Percentiles rank a stretch among this genome's conserved stretches.
Evolutionary conservation across 2,888 invertebrate genomes (phyloP).

Genomic region (Zhengitettix transpicula): DNA sequence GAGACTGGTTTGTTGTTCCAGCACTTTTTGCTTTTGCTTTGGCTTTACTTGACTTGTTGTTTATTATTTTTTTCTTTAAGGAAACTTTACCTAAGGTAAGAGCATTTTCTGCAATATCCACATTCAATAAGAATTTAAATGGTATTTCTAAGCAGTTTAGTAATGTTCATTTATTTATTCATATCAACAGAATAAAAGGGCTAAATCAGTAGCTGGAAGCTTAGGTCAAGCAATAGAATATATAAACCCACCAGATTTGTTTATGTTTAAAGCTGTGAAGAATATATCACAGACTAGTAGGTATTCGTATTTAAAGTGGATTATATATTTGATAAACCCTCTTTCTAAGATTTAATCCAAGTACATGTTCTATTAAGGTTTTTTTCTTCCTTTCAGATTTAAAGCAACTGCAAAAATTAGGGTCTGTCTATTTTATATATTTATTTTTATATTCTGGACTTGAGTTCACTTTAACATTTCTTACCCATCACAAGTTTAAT

Average conservation of each 20-base stretch:
- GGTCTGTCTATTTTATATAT: conserved; percentile 74
- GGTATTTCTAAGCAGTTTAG: neutral
- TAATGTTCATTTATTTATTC: too few species aligned
- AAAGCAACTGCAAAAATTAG: conserved; percentile 45
- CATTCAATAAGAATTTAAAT: too few species aligned
- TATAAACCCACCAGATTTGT: conserved; percentile 41
- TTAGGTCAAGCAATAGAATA: conserved; percentile 45
- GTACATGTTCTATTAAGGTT: neutral
- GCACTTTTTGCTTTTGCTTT: conserved; percentile 61
- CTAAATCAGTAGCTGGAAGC: conserved; percentile 46
- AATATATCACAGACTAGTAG: conserved; percentile 31
- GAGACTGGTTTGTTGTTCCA: conserved; percentile 64
- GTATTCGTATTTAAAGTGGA: neutral
- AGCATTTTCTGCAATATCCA: too few species aligned
- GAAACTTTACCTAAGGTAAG: conserved; percentile 66
- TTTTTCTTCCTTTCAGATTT: conserved; percentile 33
- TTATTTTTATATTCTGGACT: conserved; percentile 89
- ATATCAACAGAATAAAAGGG: conserved; percentile 42
- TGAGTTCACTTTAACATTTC: conserved; percentile 92
- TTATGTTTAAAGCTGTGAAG: conserved; percentile 46
- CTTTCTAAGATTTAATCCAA: neutral
- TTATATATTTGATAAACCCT: neutral
- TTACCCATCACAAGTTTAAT: conserved; percentile 81
- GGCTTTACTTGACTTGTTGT: conserved; percentile 58
- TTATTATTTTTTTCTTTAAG: conserved; percentile 53